phyloP scores from a whole-genome alignment of 2,797 vertebrate species.

The Tarsius wallacei region DNA sequence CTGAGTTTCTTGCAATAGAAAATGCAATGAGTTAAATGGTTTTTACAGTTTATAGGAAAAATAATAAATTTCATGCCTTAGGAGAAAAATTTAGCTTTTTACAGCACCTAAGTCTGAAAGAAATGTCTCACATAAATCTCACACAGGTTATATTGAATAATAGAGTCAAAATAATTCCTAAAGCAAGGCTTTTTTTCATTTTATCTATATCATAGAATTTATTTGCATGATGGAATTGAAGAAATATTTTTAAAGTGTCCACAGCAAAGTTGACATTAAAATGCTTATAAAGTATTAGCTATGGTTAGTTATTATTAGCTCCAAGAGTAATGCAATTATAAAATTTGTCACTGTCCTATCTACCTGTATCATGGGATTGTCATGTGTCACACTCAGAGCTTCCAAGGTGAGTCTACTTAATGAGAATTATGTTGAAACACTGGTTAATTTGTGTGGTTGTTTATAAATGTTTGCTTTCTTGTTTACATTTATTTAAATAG shows the following conservation, averaged over 20 bases:
- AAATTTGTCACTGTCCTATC: not conserved
- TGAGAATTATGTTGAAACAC: not conserved
- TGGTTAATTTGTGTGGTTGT: not conserved
- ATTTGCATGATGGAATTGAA: not conserved
- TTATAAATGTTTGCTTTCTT: constrained; percentile 36
- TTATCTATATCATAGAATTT: not conserved
- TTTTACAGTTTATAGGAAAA: not conserved
- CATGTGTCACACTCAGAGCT: not conserved
- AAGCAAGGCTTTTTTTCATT: not conserved
- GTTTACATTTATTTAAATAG: constrained; percentile 37
- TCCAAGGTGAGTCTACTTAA: not conserved
- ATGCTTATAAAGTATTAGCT: not conserved
- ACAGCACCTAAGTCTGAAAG: not conserved
- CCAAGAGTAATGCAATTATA: not conserved
- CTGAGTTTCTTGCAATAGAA: not conserved
- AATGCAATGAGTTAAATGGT: not conserved
- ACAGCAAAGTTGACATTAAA: not conserved
- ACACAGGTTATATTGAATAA: not conserved
- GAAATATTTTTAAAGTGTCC: not conserved
- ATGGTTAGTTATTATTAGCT: not conserved
- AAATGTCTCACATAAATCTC: not conserved
- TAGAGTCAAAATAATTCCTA: not conserved
- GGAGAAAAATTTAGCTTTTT: not conserved
- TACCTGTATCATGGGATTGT: accelerated
- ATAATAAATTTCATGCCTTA: not conserved